phyloP scores from a whole-genome alignment of 1,140 invertebrate species.

The Hormaphis cornu region DNA sequence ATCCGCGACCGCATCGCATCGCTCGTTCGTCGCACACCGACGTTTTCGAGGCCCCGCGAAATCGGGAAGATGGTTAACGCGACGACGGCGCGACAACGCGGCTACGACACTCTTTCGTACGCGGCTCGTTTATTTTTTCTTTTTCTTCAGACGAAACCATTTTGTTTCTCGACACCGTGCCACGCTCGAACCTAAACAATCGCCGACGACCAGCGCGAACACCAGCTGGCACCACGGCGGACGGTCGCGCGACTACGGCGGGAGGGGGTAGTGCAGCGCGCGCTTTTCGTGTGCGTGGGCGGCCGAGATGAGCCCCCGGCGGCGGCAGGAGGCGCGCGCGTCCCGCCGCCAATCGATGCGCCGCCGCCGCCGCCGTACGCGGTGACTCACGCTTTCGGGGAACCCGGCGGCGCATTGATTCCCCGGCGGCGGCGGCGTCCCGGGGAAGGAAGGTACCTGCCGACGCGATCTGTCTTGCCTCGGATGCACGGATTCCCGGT shows the following conservation, averaged over 20 bases:
- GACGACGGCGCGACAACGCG: too few species aligned
- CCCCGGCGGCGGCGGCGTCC: neutral
- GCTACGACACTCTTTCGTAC: too few species aligned
- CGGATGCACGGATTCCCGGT: too few species aligned
- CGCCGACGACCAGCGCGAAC: too few species aligned
- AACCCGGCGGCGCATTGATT: conserved; percentile 16
- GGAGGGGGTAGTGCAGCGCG: neutral
- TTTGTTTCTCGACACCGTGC: too few species aligned
- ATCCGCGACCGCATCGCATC: neutral
- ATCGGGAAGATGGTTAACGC: too few species aligned
- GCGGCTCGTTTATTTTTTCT: too few species aligned
- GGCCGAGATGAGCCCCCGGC: neutral
- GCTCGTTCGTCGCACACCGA: neutral
- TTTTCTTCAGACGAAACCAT: too few species aligned
- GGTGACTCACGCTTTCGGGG: conserved; percentile 22
- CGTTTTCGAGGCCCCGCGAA: neutral
- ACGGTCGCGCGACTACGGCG: neutral
- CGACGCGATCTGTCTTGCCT: too few species aligned
- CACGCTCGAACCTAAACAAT: too few species aligned
- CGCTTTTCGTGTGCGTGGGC: neutral
- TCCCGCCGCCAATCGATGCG: conserved; percentile 29
- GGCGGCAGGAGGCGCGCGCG: conserved; percentile 9
- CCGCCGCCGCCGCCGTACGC: neutral
- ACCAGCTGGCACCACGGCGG: neutral
- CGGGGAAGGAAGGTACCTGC: too few species aligned